Conservation (phyloP, 2,113 vertebrate species). For the Brienomyrus brachyistius region DNA sequence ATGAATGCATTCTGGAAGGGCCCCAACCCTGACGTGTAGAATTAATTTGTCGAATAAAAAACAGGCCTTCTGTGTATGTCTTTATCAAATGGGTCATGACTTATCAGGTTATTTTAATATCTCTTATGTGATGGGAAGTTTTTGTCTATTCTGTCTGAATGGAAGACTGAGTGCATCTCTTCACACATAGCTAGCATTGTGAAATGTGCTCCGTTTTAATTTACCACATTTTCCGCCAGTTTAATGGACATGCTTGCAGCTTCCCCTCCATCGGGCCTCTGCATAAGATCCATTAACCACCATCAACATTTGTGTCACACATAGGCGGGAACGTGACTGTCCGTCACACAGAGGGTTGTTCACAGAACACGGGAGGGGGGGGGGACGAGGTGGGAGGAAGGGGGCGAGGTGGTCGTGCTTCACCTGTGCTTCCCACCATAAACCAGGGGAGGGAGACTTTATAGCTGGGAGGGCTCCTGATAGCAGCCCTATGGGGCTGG, state of each 20-base stretch:
- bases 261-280: conserved; percentile 30
- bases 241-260: conserved; percentile 31
- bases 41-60: not conserved
- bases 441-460: not conserved
- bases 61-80: not conserved
- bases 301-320: conserved; percentile 19
- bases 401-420: no score
- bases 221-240: conserved; percentile 23
- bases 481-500: conserved; percentile 21
- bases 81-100: conserved; percentile 26
- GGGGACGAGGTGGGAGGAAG: no score
- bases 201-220: conserved; percentile 31
- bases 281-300: conserved; percentile 34
- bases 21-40: not conserved
- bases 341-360: not conserved
- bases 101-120: conserved; percentile 21
- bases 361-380: not conserved
- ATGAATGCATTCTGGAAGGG: no score
- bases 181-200: conserved; percentile 16
- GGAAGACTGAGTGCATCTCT: not conserved
- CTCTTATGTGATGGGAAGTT: conserved; percentile 24
- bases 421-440: not conserved
- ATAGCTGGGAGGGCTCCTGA: not conserved
- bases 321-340: conserved; percentile 25
- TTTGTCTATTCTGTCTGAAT: not conserved